A percentile compares a stretch with the other conserved stretches of the same genome.
Conservation (phyloP, 2,113 vertebrate species). For the Varanus komodoensis region DNA sequence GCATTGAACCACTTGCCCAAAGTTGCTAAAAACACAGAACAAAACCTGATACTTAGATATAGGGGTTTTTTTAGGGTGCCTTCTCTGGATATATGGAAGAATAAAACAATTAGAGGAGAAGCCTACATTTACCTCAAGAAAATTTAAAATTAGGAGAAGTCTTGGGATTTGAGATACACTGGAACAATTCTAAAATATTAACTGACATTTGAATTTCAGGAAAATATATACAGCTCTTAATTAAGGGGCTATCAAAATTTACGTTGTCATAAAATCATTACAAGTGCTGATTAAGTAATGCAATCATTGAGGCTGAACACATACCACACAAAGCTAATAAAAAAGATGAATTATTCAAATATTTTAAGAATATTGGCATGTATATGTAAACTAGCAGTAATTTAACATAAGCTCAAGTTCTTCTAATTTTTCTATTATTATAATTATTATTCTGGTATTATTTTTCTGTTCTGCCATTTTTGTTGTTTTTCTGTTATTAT, state of each 20-base stretch:
- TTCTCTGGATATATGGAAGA: background rate
- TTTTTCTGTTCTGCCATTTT: background rate
- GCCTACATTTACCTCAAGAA: background rate
- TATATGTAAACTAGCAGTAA: slow-evolving; percentile 45
- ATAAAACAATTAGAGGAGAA: slow-evolving; percentile 12
- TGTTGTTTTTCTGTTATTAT: slow-evolving; percentile 6
- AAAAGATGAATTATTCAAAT: slow-evolving; percentile 49
- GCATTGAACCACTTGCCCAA: background rate
- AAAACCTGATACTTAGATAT: background rate
- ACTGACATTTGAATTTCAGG: background rate
- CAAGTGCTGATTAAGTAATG: slow-evolving; percentile 46
- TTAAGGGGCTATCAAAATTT: slow-evolving; percentile 25
- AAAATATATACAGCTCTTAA: slow-evolving; percentile 35
- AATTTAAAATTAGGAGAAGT: slow-evolving; percentile 19
- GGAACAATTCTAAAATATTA: slow-evolving; percentile 32
- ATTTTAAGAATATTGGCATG: slow-evolving; percentile 55
- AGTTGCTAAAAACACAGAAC: background rate
- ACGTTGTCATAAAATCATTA: slow-evolving; percentile 41
- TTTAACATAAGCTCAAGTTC: slow-evolving; percentile 42
- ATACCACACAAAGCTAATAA: slow-evolving; percentile 29
- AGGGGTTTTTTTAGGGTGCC: background rate
- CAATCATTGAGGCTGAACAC: slow-evolving; percentile 36
- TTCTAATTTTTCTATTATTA: slow-evolving; percentile 22
- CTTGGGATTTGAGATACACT: background rate
- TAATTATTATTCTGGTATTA: slow-evolving; percentile 23